A percentile compares a stretch with the other conserved stretches of the same genome.
These are phyloP conservation scores for Gadopsis marmoratus DNA, from an alignment of 2,797 vertebrate species.

Conservation along the genomic window DNA sequence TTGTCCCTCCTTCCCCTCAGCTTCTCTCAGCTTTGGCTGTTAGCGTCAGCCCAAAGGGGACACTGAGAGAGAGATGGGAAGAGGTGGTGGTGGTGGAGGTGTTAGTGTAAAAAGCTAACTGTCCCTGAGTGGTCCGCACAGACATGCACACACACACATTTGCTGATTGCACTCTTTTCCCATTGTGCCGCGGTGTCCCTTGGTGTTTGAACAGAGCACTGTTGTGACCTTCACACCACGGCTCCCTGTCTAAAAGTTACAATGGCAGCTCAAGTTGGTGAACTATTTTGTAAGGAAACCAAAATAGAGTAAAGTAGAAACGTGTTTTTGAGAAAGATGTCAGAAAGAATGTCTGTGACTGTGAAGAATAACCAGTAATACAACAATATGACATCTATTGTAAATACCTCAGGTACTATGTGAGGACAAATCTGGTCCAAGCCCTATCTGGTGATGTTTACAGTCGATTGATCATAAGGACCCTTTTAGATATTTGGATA, in stretches of 20 bases:
- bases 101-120: conserved; percentile 74
- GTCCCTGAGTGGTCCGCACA: conserved; percentile 55
- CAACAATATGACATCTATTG: background rate
- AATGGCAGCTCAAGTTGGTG: conserved; percentile 30
- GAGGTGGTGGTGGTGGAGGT: conserved; percentile 28
- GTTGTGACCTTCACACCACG: conserved; percentile 63
- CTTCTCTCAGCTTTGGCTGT: conserved; percentile 53
- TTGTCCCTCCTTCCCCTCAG: conserved; percentile 29
- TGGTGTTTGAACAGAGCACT: conserved; percentile 44
- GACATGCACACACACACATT: conserved; percentile 17
- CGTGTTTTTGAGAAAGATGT: background rate
- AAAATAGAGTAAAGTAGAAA: conserved; percentile 11
- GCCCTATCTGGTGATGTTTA: background rate
- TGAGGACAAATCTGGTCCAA: background rate
- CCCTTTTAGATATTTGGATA: background rate
- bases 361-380: background rate
- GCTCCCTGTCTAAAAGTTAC: conserved; percentile 39
- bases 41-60: conserved; percentile 55
- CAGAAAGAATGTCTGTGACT: background rate
- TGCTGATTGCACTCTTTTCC: conserved; percentile 61
- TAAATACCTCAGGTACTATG: background rate
- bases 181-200: conserved; percentile 46
- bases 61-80: conserved; percentile 40
- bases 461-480: background rate
- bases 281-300: conserved; percentile 22